Evolutionary conservation across 2,797 vertebrate genomes (phyloP).

Genomic region (Pangasius larnaudii): DNA sequence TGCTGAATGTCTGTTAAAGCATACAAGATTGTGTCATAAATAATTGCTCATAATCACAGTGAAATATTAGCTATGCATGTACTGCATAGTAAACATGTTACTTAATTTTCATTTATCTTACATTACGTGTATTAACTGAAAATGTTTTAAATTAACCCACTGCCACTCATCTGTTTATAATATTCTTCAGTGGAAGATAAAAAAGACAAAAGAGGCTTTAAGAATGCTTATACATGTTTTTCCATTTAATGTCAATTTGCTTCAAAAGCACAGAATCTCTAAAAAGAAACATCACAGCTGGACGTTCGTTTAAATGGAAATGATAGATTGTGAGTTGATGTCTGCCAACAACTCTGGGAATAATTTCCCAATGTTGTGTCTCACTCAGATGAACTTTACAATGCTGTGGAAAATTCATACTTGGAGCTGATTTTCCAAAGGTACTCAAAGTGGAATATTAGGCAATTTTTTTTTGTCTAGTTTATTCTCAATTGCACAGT

Average conservation of each 20-base stretch:
- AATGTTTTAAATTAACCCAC: not conserved
- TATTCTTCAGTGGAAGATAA: not conserved
- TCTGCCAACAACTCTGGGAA: conserved; percentile 47
- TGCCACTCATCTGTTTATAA: conserved; percentile 2
- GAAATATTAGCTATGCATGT: not conserved
- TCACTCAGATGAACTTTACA: conserved; percentile 27
- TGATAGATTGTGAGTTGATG: conserved; percentile 12
- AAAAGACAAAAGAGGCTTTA: conserved; percentile 16
- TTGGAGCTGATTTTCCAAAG: conserved; percentile 14
- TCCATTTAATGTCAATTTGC: conserved; percentile 4
- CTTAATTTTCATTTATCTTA: not conserved
- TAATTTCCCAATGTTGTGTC: conserved; percentile 47
- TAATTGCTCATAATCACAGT: not conserved
- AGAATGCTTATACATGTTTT: not conserved
- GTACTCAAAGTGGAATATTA: conserved; percentile 13
- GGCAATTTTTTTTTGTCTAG: not conserved
- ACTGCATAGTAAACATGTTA: not conserved
- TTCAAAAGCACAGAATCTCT: conserved; percentile 6
- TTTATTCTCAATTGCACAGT: conserved; percentile 4
- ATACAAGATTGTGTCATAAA: not conserved
- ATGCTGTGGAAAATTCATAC: conserved; percentile 30
- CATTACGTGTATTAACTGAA: not conserved
- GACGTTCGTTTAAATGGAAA: conserved; percentile 36
- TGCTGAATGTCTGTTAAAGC: not conserved
- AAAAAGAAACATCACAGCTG: conserved; percentile 21